Evolutionary conservation across 1,140 invertebrate genomes (phyloP).

Genomic region (Bombus pyrosoma): DNA sequence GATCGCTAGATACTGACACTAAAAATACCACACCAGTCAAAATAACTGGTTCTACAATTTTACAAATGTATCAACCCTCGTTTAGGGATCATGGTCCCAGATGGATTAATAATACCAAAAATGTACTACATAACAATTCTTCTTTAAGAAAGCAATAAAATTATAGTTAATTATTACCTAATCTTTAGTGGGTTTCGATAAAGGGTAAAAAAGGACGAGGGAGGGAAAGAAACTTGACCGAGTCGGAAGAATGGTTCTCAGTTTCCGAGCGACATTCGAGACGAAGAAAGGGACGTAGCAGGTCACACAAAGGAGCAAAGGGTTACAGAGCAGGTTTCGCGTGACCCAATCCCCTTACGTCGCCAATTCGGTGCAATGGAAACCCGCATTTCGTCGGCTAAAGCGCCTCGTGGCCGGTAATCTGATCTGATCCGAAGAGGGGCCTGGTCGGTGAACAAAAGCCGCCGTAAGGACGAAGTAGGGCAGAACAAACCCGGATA

Average conservation of each 20-base stretch:
- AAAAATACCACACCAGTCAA: no score
- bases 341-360: constrained; percentile 69
- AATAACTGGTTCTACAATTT: no score
- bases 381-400: constrained; percentile 66
- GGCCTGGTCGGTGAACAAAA: constrained; percentile 62
- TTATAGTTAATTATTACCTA: no score
- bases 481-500: constrained; percentile 71
- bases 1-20: no score
- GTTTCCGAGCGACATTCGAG: not conserved
- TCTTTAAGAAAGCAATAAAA: no score
- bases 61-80: no score
- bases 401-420: constrained; percentile 66
- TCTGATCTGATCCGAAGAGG: constrained; percentile 68
- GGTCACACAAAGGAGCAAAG: constrained; percentile 5
- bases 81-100: no score
- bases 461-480: constrained; percentile 64
- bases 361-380: constrained; percentile 70
- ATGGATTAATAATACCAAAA: no score
- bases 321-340: constrained; percentile 40
- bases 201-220: no score
- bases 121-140: no score
- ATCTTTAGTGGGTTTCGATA: no score
- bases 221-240: not conserved
- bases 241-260: no score
- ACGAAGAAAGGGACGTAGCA: not conserved